These are phyloP conservation scores for Rhorus exstirpatorius DNA, from an alignment of 2,888 invertebrate genomes.

Conservation along the genomic window DNA sequence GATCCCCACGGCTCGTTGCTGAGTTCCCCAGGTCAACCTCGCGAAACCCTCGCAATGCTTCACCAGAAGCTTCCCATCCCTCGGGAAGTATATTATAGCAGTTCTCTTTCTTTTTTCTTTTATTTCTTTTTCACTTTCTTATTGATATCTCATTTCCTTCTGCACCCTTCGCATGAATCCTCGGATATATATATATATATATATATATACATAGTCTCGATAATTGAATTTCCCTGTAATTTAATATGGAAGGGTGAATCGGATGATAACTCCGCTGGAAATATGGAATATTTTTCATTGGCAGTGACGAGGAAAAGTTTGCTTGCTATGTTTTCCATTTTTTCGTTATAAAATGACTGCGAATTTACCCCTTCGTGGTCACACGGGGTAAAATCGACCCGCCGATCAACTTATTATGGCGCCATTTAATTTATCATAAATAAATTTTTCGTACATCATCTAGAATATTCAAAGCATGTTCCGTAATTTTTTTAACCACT, in stretches of 20 bases:
- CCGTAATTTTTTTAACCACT: no score
- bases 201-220: no score
- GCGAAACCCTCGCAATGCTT: conserved; percentile 13
- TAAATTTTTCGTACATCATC: no score
- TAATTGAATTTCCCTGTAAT: conserved; percentile 43
- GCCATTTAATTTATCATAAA: no score
- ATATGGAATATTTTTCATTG: conserved; percentile 1
- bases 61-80: conserved; percentile 27
- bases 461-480: no score
- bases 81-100: conserved; percentile 27
- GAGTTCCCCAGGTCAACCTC: conserved; percentile 46
- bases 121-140: conserved; percentile 6
- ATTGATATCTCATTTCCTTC: conserved; percentile 52
- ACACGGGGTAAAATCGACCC: no score
- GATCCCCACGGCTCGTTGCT: conserved; percentile 39
- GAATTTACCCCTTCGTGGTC: no score
- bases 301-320: background rate
- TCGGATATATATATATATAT: conserved; percentile 8
- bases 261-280: conserved; percentile 1
- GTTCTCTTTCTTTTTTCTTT: conserved; percentile 15
- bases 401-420: no score
- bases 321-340: background rate
- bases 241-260: conserved; percentile 26
- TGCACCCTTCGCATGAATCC: conserved; percentile 26
- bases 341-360: background rate